phyloP scores from a whole-genome alignment of 1,140 invertebrate species.

The Drosophila serrata region DNA sequence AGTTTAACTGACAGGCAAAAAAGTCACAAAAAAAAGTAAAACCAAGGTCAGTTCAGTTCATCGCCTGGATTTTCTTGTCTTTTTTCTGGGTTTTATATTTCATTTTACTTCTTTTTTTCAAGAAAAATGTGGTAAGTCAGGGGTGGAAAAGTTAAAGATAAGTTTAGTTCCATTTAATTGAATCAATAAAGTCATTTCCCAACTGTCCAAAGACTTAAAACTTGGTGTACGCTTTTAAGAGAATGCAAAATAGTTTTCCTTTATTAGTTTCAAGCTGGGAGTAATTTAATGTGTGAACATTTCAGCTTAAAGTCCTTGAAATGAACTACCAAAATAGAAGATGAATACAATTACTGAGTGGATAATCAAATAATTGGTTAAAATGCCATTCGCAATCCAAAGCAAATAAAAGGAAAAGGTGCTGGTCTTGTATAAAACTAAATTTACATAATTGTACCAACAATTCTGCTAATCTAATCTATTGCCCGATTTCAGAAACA shows the following conservation, averaged over 20 bases:
- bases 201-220: background rate
- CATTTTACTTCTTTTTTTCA: background rate
- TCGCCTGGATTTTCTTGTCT: slow-evolving; percentile 14
- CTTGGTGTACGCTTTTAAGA: background rate
- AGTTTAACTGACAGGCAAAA: background rate
- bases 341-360: background rate
- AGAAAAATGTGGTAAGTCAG: background rate
- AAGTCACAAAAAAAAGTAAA: background rate
- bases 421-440: slow-evolving; percentile 1
- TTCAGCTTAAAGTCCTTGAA: background rate
- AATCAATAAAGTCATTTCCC: background rate
- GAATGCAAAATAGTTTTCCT: background rate
- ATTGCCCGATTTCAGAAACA: slow-evolving; percentile 33
- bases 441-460: slow-evolving; percentile 45
- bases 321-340: background rate
- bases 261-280: background rate
- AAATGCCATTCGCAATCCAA: slow-evolving; percentile 7
- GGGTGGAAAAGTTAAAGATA: background rate
- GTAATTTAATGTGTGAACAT: background rate
- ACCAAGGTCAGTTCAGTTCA: slow-evolving; percentile 48
- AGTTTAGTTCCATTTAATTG: background rate
- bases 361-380: slow-evolving; percentile 1
- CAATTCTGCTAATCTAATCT: slow-evolving; percentile 49
- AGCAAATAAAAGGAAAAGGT: slow-evolving; percentile 2
- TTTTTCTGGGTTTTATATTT: background rate